Base-by-base conservation (phyloP, 2,888 invertebrate genomes). In the Caenorhabditis becei region DNA sequence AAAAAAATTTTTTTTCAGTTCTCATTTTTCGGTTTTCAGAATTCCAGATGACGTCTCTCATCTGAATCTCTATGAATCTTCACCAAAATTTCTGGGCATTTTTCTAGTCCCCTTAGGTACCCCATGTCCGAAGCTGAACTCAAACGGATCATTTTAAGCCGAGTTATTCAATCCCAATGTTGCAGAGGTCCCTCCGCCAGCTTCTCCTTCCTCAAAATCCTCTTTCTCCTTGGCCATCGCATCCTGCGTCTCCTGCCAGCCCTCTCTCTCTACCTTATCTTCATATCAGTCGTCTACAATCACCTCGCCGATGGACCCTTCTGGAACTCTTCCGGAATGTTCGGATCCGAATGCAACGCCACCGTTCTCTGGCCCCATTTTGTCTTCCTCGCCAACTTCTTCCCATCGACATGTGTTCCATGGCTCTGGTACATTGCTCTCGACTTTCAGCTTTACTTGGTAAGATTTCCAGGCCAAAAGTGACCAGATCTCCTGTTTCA, bases 391-490 rank as follows among this genome's bases (percentile, higher is more conserved):
- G 75, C 78, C 63, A 88, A 88, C 79, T 81, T 80, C n/a, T 82
- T 79, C 51, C 86, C 85, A 3, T 80, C 83, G 1, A 66, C 51
- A 1, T 88, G 88, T 67, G 83, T 88, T 53, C 88, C 88, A 7
- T 88, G 88, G 88, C 80, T 88, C 53, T 88, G 88, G 88, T 83
- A 87, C 32, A 77, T 88, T 44, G 78, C 85, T 11, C 78, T 88
- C 24, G 88, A 88, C 71, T 83, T 87, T 59, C 88, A 88, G 54
- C 75, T 87, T 8, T 87, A 85, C 53, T 41, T 88, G 69, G 84
- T 87, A 16, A 2, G n/a, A n/a, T n/a, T n/a, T n/a, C n/a, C n/a
- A 18, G n/a, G 4, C 20, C 47, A 10, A 16, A 47, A 16, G 4
- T 47, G 4, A 5, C 16, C 5, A 10, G 20, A 47, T 18, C 47